phyloP scores from a whole-genome alignment of 2,797 vertebrate genomes.

The Helostoma temminkii region DNA sequence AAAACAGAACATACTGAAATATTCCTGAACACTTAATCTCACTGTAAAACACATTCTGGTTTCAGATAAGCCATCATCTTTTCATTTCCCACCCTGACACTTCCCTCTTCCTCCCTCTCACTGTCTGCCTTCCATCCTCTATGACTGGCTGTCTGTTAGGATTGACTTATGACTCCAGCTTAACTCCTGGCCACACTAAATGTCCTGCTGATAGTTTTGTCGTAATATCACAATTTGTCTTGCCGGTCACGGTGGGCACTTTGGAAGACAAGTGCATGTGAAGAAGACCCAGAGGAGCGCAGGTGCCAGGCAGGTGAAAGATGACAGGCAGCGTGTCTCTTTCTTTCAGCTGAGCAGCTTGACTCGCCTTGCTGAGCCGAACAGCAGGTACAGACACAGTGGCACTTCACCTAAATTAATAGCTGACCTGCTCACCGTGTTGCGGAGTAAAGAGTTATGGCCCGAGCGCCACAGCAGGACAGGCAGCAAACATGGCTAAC shows the following conservation, averaged over 20 bases:
- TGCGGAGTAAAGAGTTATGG: conserved; percentile 73
- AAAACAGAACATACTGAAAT: neutral
- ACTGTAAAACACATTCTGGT: neutral
- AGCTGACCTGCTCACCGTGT: conserved; percentile 66
- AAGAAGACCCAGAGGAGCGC: conserved; percentile 65
- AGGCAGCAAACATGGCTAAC: conserved; percentile 70
- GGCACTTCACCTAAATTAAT: conserved; percentile 79
- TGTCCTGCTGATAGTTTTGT: conserved; percentile 73
- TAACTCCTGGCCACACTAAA: conserved; percentile 76
- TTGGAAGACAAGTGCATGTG: conserved; percentile 75
- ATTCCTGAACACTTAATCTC: neutral
- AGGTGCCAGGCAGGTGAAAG: conserved; percentile 75
- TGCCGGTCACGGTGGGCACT: conserved; percentile 68
- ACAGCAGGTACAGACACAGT: conserved; percentile 73
- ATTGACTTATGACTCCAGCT: conserved; percentile 67
- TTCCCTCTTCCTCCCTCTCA: conserved; percentile 10
- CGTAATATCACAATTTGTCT: conserved; percentile 79
- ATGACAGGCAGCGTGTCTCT: conserved; percentile 74
- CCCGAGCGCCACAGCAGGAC: conserved; percentile 48
- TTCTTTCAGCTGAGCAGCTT: conserved; percentile 40
- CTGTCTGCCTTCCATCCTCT: conserved; percentile 17
- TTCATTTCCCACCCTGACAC: conserved; percentile 23
- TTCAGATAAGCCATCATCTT: conserved; percentile 28
- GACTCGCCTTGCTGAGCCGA: conserved; percentile 56
- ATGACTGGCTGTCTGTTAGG: conserved; percentile 36